Conservation (phyloP, 2,888 invertebrate species). For the Nematopogon swammerdamellus region DNA sequence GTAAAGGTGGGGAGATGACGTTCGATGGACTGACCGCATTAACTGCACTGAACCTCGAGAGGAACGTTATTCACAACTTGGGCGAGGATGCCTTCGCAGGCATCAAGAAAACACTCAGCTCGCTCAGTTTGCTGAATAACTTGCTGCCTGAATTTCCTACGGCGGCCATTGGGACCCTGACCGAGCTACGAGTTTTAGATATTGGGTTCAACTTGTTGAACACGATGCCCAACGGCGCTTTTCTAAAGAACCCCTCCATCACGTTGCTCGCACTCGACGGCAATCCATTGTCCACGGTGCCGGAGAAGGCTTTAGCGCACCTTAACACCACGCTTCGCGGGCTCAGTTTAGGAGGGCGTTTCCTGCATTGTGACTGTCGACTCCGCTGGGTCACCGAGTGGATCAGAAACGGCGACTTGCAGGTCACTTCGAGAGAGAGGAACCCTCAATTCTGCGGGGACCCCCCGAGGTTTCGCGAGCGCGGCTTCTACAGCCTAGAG, state of each 20-base stretch:
- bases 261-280: slow-evolving; percentile 88
- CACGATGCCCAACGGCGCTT: slow-evolving; percentile 75
- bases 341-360: slow-evolving; percentile 83
- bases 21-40: slow-evolving; percentile 78
- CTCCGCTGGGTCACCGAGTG: slow-evolving; percentile 87
- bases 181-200: slow-evolving; percentile 82
- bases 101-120: slow-evolving; percentile 78
- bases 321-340: slow-evolving; percentile 82
- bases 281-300: slow-evolving; percentile 82
- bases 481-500: slow-evolving; percentile 84
- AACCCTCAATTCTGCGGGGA: slow-evolving; percentile 91
- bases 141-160: slow-evolving; percentile 84
- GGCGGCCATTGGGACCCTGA: slow-evolving; percentile 71
- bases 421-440: slow-evolving; percentile 88
- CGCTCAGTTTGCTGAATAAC: slow-evolving; percentile 85
- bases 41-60: slow-evolving; percentile 83
- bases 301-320: slow-evolving; percentile 72
- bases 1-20: slow-evolving; percentile 61
- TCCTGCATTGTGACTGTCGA: slow-evolving; percentile 85
- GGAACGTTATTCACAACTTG: slow-evolving; percentile 80
- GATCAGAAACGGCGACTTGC: slow-evolving; percentile 83
- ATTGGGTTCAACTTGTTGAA: slow-evolving; percentile 90
- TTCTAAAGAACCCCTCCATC: slow-evolving; percentile 77
- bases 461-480: slow-evolving; percentile 74
- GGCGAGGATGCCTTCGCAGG: slow-evolving; percentile 75